phyloP scores from a whole-genome alignment of 2,797 vertebrate genomes.

The Anguilla pacifica region DNA sequence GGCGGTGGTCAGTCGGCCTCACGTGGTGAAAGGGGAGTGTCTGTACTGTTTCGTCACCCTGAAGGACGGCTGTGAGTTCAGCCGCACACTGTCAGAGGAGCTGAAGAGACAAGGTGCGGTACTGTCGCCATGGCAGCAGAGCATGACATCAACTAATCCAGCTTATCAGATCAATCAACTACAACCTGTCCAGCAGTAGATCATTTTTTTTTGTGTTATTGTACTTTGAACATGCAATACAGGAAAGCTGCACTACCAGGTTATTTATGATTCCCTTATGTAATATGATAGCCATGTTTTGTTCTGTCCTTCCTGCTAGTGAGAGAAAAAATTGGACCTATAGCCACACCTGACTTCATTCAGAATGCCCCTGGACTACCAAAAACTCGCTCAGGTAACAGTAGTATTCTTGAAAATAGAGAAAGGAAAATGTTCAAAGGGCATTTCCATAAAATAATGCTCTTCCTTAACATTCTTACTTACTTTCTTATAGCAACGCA shows the following conservation, averaged over 20 bases:
- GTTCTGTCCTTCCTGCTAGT: slow-evolving; percentile 58
- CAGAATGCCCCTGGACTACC: slow-evolving; percentile 79
- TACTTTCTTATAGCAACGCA: neutral
- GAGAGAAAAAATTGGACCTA: slow-evolving; percentile 81
- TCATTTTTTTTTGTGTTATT: neutral
- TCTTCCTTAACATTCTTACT: neutral
- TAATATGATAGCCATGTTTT: neutral
- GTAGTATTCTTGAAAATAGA: neutral
- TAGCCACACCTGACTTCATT: slow-evolving; percentile 81
- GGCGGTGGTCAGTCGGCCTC: slow-evolving; percentile 72
- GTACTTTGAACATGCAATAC: neutral
- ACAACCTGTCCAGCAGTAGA: neutral
- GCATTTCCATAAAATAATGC: neutral
- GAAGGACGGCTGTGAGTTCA: slow-evolving; percentile 71
- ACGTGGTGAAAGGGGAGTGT: slow-evolving; percentile 75
- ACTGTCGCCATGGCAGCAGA: neutral
- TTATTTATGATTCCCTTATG: neutral
- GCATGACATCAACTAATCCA: neutral
- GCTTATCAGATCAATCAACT: neutral
- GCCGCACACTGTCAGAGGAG: slow-evolving; percentile 64
- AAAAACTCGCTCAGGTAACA: slow-evolving; percentile 80
- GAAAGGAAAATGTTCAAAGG: neutral
- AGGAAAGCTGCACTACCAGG: neutral
- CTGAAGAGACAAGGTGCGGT: slow-evolving; percentile 74
- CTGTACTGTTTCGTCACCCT: slow-evolving; percentile 80